These are phyloP conservation scores for Drosophila sp. DNA, from an alignment of 1,140 invertebrate species.

Conservation along the genomic window DNA sequence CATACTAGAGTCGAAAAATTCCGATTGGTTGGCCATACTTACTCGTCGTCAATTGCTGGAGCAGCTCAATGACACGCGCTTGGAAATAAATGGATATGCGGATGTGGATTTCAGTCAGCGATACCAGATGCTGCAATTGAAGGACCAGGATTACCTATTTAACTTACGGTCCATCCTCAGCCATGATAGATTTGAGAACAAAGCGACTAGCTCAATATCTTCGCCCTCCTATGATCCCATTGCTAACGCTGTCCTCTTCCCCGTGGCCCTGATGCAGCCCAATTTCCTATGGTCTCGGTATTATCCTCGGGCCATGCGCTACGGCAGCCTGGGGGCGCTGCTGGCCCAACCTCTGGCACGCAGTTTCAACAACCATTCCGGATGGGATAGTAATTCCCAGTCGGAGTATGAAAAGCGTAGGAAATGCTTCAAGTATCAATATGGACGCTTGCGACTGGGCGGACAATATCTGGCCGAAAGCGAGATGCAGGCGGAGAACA, in stretches of 20 bases:
- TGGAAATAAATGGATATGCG: slow-evolving; percentile 50
- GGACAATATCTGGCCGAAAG: slow-evolving; percentile 86
- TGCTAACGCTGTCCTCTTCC: slow-evolving; percentile 55
- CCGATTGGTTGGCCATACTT: slow-evolving; percentile 51
- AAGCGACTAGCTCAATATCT: not conserved
- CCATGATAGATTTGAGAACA: not conserved
- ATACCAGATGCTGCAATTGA: slow-evolving; percentile 43
- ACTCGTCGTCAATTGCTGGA: slow-evolving; percentile 50
- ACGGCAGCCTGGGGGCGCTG: slow-evolving; percentile 85
- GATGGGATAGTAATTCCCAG: slow-evolving; percentile 60
- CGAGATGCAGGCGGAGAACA: slow-evolving; percentile 88
- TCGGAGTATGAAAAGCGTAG: slow-evolving; percentile 53
- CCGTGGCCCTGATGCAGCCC: slow-evolving; percentile 65
- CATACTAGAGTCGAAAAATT: slow-evolving; percentile 31
- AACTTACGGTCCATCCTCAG: slow-evolving; percentile 50
- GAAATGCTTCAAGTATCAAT: slow-evolving; percentile 69
- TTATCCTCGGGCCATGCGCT: slow-evolving; percentile 82
- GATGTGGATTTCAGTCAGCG: slow-evolving; percentile 53
- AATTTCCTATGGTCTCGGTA: slow-evolving; percentile 71
- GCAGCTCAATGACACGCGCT: slow-evolving; percentile 53
- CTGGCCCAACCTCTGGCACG: slow-evolving; percentile 87
- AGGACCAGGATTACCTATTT: slow-evolving; percentile 52
- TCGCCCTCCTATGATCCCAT: slow-evolving; percentile 39
- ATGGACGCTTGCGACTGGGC: slow-evolving; percentile 51
- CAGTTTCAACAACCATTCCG: slow-evolving; percentile 84